phyloP scores from a whole-genome alignment of 2,113 vertebrate species.

The Serinus canaria region DNA sequence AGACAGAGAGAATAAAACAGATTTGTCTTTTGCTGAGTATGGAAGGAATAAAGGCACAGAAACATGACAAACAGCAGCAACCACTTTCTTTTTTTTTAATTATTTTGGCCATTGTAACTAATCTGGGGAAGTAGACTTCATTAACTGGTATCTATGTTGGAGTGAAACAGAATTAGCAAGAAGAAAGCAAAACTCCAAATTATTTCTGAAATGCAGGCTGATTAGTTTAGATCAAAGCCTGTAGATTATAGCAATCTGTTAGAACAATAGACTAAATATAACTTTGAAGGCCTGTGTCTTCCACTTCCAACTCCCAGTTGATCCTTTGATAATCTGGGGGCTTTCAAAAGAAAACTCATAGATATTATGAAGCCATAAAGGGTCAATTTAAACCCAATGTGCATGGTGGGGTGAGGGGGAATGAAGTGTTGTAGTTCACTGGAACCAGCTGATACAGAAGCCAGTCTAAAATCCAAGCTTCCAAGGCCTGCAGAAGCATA shows the following conservation, averaged over 20 bases:
- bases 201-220: not conserved
- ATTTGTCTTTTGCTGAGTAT: not conserved
- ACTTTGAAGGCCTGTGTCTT: not conserved
- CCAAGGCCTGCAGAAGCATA: not conserved
- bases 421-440: not conserved
- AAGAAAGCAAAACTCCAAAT: not conserved
- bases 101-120: not conserved
- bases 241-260: not conserved
- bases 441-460: not conserved
- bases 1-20: not conserved
- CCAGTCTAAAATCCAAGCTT: not conserved
- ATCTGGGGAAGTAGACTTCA: not conserved
- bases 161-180: not conserved
- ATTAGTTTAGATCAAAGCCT: not conserved
- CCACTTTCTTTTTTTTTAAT: not conserved
- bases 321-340: not conserved
- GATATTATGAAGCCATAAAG: not conserved
- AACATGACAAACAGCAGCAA: not conserved
- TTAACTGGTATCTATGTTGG: not conserved
- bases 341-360: not conserved
- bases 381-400: not conserved
- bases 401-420: rapidly evolving
- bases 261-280: not conserved
- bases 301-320: rapidly evolving
- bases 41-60: not conserved